These are phyloP conservation scores for Drymonia ruficornis DNA, from an alignment of 2,888 invertebrate species.

Conservation along the genomic window DNA sequence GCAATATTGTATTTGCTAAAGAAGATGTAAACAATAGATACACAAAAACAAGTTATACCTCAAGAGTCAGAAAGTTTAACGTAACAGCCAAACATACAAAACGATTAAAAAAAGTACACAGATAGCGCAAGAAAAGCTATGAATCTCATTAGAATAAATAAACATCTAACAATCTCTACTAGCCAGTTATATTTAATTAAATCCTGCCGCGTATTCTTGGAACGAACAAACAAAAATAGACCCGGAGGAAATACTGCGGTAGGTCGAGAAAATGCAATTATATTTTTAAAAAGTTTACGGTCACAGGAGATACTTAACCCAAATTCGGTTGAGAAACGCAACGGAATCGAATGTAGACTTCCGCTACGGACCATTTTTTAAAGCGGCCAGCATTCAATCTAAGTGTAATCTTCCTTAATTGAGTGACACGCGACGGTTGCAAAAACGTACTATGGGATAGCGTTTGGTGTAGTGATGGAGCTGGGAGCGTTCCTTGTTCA, in stretches of 20 bases:
- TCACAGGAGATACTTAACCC: constrained; percentile 37
- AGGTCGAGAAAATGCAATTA: constrained; percentile 28
- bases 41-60: no score
- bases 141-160: constrained; percentile 30
- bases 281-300: constrained; percentile 25
- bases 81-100: no score
- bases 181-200: constrained; percentile 30
- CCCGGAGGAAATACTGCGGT: constrained; percentile 20
- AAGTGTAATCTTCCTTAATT: constrained; percentile 58
- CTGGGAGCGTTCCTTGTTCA: constrained; percentile 55
- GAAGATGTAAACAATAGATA: no score
- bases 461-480: constrained; percentile 44
- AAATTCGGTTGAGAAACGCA: constrained; percentile 28
- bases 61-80: no score
- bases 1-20: no score
- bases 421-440: constrained; percentile 52
- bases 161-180: constrained; percentile 26
- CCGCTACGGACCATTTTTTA: constrained; percentile 34
- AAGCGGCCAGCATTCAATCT: constrained; percentile 48
- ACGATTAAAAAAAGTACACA: constrained; percentile 16
- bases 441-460: constrained; percentile 48
- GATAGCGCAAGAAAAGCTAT: constrained; percentile 11
- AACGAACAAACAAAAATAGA: constrained; percentile 22
- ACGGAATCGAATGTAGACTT: constrained; percentile 33
- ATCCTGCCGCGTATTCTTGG: constrained; percentile 16